Evolutionary conservation across 2,113 vertebrate species (phyloP).

Genomic region (Acrocephalus arundinaceus): DNA sequence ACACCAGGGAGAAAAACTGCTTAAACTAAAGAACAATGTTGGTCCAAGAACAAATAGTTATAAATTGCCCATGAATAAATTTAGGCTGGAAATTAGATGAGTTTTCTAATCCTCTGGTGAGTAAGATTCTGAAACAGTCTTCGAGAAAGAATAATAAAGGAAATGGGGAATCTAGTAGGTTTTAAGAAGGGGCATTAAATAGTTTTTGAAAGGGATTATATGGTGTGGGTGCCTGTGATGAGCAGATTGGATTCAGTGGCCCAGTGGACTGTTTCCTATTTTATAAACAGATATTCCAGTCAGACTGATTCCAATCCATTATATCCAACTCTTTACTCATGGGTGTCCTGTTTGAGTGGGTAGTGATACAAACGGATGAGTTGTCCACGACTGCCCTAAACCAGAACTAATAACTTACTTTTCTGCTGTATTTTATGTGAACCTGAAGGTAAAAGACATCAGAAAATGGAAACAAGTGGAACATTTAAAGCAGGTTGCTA

Average conservation of each 20-base stretch:
- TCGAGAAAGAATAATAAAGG: conserved; percentile 16
- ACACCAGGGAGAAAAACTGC: conserved; percentile 42
- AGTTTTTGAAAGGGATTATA: conserved; percentile 33
- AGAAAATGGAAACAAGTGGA: conserved; percentile 5
- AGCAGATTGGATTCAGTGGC: neutral
- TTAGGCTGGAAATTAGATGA: conserved; percentile 50
- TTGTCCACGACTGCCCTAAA: neutral
- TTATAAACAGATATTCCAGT: neutral
- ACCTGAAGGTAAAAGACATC: neutral
- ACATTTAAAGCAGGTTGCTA: neutral
- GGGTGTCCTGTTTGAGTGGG: neutral
- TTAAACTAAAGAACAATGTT: conserved; percentile 40
- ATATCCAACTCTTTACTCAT: neutral
- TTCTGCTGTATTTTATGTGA: neutral
- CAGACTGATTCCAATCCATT: neutral
- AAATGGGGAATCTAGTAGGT: neutral
- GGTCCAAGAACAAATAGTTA: conserved; percentile 39
- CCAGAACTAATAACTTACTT: neutral
- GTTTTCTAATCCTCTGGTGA: conserved; percentile 43
- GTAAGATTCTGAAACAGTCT: conserved; percentile 6
- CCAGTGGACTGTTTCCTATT: conserved; percentile 6
- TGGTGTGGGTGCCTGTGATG: neutral
- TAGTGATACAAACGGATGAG: neutral
- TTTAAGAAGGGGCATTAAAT: conserved; percentile 1
- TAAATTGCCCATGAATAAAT: conserved; percentile 60